phyloP scores from a whole-genome alignment of 2,888 invertebrate species.

The Pherbina coryleti region DNA sequence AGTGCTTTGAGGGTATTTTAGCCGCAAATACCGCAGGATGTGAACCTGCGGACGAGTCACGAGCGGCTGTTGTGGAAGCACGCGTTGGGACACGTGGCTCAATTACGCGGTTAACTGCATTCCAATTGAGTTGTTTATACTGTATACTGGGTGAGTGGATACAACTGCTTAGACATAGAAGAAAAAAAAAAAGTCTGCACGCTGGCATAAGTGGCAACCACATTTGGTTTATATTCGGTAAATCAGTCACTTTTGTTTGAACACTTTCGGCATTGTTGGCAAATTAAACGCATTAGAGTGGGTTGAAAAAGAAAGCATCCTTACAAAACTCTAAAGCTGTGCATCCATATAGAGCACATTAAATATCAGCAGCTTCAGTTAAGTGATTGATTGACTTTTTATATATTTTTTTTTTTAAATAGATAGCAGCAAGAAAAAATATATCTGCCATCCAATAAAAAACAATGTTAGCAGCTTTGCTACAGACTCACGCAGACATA shows the following conservation, averaged over 20 bases:
- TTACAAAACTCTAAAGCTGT: background rate
- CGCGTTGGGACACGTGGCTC: constrained; percentile 65
- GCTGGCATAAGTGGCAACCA: constrained; percentile 31
- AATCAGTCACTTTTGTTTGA: constrained; percentile 58
- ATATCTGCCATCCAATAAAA: background rate
- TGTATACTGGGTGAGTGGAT: constrained; percentile 59
- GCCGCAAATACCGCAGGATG: constrained; percentile 59
- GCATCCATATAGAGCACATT: constrained; percentile 47
- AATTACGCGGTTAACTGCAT: constrained; percentile 70
- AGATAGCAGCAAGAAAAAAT: background rate
- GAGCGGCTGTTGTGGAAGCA: constrained; percentile 50
- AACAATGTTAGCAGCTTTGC: too few species aligned
- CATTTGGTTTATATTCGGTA: constrained; percentile 38
- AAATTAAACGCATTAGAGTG: constrained; percentile 44
- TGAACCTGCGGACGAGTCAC: background rate
- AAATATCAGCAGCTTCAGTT: constrained; percentile 57
- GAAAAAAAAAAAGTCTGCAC: constrained; percentile 32
- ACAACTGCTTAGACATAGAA: background rate
- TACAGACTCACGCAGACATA: too few species aligned
- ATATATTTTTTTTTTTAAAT: background rate
- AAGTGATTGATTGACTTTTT: constrained; percentile 19
- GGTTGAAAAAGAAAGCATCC: background rate
- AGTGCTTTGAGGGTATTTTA: constrained; percentile 46
- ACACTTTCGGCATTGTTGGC: constrained; percentile 57
- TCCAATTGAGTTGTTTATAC: constrained; percentile 68